These are phyloP conservation scores for Anhinga anhinga DNA, from an alignment of 2,113 vertebrate species.

Conservation along the genomic window DNA sequence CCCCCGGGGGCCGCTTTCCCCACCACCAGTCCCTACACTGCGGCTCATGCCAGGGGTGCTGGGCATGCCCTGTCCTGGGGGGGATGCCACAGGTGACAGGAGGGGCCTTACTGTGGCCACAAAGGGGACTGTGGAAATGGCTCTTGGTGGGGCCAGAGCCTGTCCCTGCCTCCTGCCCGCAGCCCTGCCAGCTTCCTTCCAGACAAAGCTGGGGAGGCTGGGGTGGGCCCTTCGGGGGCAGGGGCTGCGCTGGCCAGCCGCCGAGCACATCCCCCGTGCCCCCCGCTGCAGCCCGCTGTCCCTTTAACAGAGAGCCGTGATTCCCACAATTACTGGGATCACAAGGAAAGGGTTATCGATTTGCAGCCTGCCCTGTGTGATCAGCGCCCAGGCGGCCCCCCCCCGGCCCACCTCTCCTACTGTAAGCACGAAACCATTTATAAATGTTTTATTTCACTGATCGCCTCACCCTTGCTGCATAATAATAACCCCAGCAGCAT, in stretches of 20 bases:
- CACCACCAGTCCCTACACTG: no score
- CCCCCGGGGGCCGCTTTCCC: not conserved
- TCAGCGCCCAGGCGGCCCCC: conserved; percentile 54
- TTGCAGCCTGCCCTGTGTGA: conserved; percentile 73
- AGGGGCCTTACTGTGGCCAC: accelerated
- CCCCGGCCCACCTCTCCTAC: conserved; percentile 60
- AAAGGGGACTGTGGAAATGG: not conserved
- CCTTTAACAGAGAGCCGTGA: conserved; percentile 78
- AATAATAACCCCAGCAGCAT: conserved; percentile 42
- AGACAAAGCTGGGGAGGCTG: not conserved
- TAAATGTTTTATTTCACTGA: conserved; percentile 77
- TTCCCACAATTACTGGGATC: conserved; percentile 81
- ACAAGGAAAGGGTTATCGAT: conserved; percentile 79
- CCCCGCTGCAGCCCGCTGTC: conserved; percentile 43
- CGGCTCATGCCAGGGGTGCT: accelerated
- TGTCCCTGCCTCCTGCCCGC: not conserved
- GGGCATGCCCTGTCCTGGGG: accelerated
- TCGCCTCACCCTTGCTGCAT: conserved; percentile 72
- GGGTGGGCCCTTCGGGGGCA: not conserved
- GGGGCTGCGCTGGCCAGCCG: not conserved
- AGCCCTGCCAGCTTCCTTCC: not conserved
- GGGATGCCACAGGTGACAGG: conserved; percentile 2
- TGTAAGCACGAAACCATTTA: conserved; percentile 71
- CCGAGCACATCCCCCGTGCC: not conserved
- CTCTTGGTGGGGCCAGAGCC: not conserved